Conservation (phyloP, 2,888 invertebrate species). For the Lapara coniferarum region DNA sequence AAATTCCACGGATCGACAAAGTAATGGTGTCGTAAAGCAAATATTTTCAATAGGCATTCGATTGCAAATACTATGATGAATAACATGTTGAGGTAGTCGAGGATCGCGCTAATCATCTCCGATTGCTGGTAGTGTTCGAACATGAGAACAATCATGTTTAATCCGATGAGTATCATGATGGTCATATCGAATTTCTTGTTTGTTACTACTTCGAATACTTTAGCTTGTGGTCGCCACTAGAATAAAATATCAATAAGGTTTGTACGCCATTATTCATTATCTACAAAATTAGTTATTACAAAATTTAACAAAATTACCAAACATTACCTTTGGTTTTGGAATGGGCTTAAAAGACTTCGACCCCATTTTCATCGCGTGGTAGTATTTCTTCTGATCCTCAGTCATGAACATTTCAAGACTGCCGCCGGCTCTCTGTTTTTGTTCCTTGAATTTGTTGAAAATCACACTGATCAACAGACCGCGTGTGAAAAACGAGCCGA, state of each 20-base stretch:
- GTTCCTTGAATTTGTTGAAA: constrained; percentile 99
- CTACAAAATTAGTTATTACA: too few species aligned
- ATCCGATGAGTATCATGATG: constrained; percentile 99
- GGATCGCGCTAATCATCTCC: constrained; percentile 91
- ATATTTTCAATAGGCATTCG: constrained; percentile 99
- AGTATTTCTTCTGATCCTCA: constrained; percentile 99
- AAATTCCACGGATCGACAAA: constrained; percentile 99
- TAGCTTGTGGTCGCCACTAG: constrained; percentile 98
- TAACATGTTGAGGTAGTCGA: constrained; percentile 97
- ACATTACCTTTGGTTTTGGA: constrained; percentile 95
- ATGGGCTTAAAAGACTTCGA: constrained; percentile 99
- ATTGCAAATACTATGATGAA: constrained; percentile 99
- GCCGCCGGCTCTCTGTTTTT: constrained; percentile 99
- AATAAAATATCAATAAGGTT: constrained; percentile 57
- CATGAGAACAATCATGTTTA: constrained; percentile 99
- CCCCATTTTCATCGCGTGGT: constrained; percentile 99
- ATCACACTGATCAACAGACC: constrained; percentile 99
- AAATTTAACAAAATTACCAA: too few species aligned
- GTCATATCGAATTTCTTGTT: constrained; percentile 99
- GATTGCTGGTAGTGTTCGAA: constrained; percentile 97
- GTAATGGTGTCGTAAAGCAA: constrained; percentile 98
- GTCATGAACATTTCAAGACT: constrained; percentile 99
- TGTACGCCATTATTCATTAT: too few species aligned
- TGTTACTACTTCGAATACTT: constrained; percentile 98
- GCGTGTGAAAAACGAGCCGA: constrained; percentile 99